A percentile compares a stretch with the other conserved stretches of the same genome.
Evolutionary conservation across 2,113 vertebrate genomes (phyloP).

Genomic region (Brienomyrus brachyistius): DNA sequence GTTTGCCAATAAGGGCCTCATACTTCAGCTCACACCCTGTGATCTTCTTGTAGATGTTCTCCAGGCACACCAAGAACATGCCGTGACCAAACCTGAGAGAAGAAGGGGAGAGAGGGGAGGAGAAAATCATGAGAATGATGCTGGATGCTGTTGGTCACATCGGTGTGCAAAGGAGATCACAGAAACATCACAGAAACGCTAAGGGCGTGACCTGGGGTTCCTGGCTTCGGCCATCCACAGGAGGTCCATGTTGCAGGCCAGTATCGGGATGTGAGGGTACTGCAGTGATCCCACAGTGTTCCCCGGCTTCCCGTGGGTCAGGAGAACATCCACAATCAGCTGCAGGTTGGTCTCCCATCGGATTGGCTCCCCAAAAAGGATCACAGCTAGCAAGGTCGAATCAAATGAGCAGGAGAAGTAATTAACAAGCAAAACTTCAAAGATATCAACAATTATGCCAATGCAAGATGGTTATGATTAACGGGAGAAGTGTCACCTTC

Average conservation of each 20-base stretch:
- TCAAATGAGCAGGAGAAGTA: neutral
- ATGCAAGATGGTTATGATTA: neutral
- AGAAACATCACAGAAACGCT: too few species aligned
- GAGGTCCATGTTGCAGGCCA: conserved; percentile 96
- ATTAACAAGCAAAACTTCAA: neutral
- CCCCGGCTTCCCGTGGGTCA: conserved; percentile 75
- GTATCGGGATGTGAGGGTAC: conserved; percentile 83
- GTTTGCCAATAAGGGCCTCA: conserved; percentile 83
- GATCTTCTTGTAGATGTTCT: conserved; percentile 83
- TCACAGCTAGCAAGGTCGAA: conserved; percentile 62
- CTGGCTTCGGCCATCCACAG: conserved; percentile 97
- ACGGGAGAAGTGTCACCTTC: conserved; percentile 66
- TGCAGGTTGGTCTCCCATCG: conserved; percentile 95
- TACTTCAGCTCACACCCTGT: conserved; percentile 82
- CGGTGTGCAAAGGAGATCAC: neutral
- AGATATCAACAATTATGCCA: neutral
- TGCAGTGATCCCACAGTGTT: conserved; percentile 46
- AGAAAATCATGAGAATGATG: neutral
- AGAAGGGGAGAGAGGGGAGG: neutral
- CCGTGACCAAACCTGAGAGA: conserved; percentile 84
- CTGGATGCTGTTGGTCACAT: neutral
- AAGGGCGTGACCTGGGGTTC: conserved; percentile 75
- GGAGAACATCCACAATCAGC: conserved; percentile 79
- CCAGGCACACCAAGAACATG: conserved; percentile 85
- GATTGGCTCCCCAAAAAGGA: conserved; percentile 90